Base-by-base conservation (phyloP, 37 sponge, comb jelly and placozoan genomes). In the Diacarnus erythraeanus region DNA sequence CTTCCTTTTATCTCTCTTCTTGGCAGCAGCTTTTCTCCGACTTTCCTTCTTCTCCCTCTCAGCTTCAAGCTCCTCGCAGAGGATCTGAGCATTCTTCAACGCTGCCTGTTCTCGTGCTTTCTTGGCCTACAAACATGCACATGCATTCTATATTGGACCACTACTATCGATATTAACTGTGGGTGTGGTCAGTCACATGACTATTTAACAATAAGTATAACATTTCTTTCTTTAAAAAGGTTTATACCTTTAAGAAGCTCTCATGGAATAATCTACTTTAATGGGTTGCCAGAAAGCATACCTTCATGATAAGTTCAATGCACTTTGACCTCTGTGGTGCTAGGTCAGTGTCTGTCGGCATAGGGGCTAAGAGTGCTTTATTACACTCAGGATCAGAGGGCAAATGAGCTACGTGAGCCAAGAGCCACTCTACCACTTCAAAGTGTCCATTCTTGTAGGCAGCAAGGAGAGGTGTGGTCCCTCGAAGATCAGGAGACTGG, bases 361-460 rank as follows among this genome's bases (percentile, higher is more conserved):
- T 83, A n/a, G 99, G 96, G 5, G 92, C 90, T 74, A 89, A 57
- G 64, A 98, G 80, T 37, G 88, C 88, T 80, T 98, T 98, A 79
- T 95, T 93, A 78, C 99, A 98, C 67, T 98, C 99, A 1, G 64
- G 77, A 60, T 98, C 99, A 26, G 89, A 87, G 64, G 99, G 99
- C 10, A 93, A 82, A 71, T 96, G 94, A 33, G 80, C 84, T 57
- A 96, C 89, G n/a, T 87, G 83, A 8, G 80, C 86, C 83, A 98
- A 81, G 9, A 98, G 84, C 99, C 99, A 98, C 63, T 98, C 96
- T 42, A 98, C 99, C 57, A 98, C 84, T 73, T 97, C 90, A 29
- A 79, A 63, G 64, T 94, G 94, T 0, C 94, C 97, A 71, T 89
- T 94, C 64, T 84, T 83, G 77, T 95, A 98, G 60, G 99, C 84